These are phyloP conservation scores for Semibalanus balanoides DNA, from an alignment of 1,140 invertebrate genomes.

Conservation along the genomic window DNA sequence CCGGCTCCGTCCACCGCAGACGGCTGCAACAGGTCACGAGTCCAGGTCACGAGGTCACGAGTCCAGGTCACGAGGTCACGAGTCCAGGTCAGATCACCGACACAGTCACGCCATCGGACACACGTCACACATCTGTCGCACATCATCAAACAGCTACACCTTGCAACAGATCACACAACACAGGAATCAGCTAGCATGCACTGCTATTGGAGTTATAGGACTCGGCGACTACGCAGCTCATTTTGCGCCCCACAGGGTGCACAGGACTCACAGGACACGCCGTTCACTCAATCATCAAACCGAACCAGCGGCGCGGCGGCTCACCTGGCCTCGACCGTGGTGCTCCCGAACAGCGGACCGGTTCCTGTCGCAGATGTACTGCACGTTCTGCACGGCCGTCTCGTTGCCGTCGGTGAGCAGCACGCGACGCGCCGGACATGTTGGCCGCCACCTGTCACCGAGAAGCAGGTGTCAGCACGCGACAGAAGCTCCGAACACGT, in stretches of 20 bases:
- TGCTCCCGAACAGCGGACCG: neutral
- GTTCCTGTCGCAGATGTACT: neutral
- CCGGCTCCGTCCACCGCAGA: neutral
- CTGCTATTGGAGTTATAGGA: too few species aligned
- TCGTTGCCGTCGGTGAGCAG: neutral
- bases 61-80: too few species aligned
- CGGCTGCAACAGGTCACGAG: neutral
- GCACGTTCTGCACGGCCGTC: neutral
- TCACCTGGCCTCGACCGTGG: neutral
- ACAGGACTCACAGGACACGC: too few species aligned
- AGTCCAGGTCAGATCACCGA: neutral
- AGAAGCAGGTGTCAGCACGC: neutral
- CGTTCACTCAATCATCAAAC: too few species aligned
- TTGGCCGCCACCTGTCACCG: neutral
- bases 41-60: too few species aligned
- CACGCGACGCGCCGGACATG: neutral
- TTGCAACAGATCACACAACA: too few species aligned
- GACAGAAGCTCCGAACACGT: neutral
- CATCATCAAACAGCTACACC: too few species aligned
- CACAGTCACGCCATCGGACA: neutral
- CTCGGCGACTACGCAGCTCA: too few species aligned
- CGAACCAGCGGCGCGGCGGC: too few species aligned
- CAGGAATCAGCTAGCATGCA: too few species aligned
- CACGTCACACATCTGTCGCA: neutral
- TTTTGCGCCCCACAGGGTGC: too few species aligned